Conservation (phyloP, 2,113 vertebrate species). For the Thryonomys swinderianus region DNA sequence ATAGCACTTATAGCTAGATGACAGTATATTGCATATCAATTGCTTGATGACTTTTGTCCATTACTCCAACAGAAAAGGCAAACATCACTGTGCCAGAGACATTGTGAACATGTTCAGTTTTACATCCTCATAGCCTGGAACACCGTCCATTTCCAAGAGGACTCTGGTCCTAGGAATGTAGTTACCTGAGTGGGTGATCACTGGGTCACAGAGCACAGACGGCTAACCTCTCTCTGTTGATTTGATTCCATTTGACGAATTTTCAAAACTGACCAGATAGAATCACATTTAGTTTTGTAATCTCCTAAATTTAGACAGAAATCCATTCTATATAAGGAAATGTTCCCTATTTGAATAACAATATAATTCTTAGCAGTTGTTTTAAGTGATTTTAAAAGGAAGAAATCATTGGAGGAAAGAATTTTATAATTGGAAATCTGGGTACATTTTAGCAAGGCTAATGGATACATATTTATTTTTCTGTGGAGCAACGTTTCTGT, state of each 20-base stretch:
- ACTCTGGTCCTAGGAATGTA: background rate
- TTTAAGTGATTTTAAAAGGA: constrained; percentile 71
- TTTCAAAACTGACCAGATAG: constrained; percentile 36
- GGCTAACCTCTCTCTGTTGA: background rate
- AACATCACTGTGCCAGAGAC: background rate
- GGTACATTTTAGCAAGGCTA: constrained; percentile 75
- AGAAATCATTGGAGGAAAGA: constrained; percentile 64
- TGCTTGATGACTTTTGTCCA: background rate
- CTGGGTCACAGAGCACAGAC: background rate
- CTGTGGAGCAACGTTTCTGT: constrained; percentile 66
- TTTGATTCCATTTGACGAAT: background rate
- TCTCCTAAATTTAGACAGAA: constrained; percentile 49
- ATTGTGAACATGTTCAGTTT: background rate
- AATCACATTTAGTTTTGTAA: constrained; percentile 1
- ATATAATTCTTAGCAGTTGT: constrained; percentile 64
- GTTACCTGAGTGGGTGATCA: background rate
- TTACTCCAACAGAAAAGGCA: background rate
- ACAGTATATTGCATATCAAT: background rate
- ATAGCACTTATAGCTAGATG: background rate
- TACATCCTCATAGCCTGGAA: background rate
- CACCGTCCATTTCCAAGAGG: background rate
- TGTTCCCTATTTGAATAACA: constrained; percentile 69
- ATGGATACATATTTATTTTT: constrained; percentile 77
- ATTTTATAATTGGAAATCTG: constrained; percentile 79
- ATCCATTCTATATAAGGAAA: constrained; percentile 52